Evolutionary conservation across 2,888 invertebrate genomes (phyloP).

Genomic region (Lucinisca nassula): DNA sequence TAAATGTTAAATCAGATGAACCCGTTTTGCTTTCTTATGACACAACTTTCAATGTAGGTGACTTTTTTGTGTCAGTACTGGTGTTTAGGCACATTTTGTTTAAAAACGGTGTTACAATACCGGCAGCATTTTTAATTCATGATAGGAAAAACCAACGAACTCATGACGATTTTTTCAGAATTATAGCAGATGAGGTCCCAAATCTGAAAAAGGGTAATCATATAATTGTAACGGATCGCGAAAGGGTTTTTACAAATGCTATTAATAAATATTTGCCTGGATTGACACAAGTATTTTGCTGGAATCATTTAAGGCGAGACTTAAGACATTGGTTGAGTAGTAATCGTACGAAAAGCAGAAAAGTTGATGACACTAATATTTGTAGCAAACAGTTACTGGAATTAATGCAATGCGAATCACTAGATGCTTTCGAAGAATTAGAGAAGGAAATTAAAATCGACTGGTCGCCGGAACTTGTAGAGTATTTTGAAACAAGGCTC

Average conservation of each 20-base stretch:
- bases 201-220: not conserved
- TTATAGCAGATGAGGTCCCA: not conserved
- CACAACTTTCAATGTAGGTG: not conserved
- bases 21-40: not conserved
- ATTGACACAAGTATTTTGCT: not conserved
- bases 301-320: not conserved
- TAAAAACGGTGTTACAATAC: not conserved
- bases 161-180: not conserved
- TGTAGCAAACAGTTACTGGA: not conserved
- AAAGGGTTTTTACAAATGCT: not conserved
- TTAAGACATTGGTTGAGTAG: not conserved
- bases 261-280: not conserved
- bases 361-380: not conserved
- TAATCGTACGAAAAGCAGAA: not conserved
- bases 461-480: not conserved
- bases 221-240: not conserved
- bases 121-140: not conserved
- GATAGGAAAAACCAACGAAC: not conserved
- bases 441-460: not conserved
- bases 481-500: not conserved
- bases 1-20: not conserved
- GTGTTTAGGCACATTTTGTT: not conserved
- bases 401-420: not conserved
- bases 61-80: not conserved
- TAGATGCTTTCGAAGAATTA: not conserved